Base-by-base conservation (phyloP, 2,113 vertebrate species). In the Campylomormyrus tamandua region DNA sequence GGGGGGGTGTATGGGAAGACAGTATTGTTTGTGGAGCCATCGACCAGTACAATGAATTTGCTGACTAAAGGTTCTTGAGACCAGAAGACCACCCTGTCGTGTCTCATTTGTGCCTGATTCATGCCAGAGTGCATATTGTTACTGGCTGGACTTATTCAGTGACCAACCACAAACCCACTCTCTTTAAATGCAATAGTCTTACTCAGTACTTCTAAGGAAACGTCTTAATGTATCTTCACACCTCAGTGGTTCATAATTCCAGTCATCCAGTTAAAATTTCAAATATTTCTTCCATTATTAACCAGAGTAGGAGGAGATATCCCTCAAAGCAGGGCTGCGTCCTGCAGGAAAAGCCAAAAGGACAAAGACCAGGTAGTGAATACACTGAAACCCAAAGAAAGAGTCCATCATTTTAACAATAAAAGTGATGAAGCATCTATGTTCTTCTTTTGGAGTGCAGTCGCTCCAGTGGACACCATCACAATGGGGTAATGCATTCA, bases 321-420 rank as follows among this genome's bases (percentile, higher is more conserved):
- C 50, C n/a, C 31, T 39, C 85, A 35, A 87, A 87, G 85, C 49
- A 35, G 85, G 66, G 74, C 19, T 74, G 45, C 5, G 66, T 52
- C 66, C 62, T 89, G 8, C 88, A 77, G 24, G 8, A 21, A 19
- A 50, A 74, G 24, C n/a, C 62, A n/a, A 56, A 77, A 80, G 88
- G 88, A 89, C 45, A 89, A 89, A 89, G 88, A 74, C 5, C 56
- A 42, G 42, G 39, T 10, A 87, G 50, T 87, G 87, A 88, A 88
- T 88, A 31, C 39, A 31, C n/a, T 70, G 7, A n/a, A 27, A 24
- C 83, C 39, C 35, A 48, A 87, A 87, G 62, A 87, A 39, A 27
- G 21, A 87, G 50, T 42, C 50, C 31, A 87, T 56, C 85, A 87
- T 87, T 87, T 53, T 15, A 56, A 49, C 48, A 35, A 87, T 56